phyloP scores from a whole-genome alignment of 1,140 invertebrate genomes.

The Conus ventricosus region DNA sequence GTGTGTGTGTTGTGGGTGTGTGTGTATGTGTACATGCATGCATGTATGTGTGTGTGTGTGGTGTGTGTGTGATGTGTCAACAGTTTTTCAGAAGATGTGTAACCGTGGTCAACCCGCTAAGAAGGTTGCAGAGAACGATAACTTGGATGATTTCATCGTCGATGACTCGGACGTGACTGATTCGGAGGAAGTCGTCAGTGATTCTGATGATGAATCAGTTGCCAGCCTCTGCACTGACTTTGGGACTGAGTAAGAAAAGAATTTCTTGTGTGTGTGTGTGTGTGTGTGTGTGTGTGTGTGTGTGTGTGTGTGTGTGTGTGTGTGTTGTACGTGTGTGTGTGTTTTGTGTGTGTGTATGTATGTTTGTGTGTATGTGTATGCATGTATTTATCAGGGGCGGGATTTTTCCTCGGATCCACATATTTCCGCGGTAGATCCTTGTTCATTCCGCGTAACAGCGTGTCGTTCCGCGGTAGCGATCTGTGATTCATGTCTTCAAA shows the following conservation, averaged over 20 bases:
- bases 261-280: not conserved
- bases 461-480: no score
- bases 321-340: no score
- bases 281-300: conserved; percentile 1
- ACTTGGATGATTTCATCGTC: conserved; percentile 49
- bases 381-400: no score
- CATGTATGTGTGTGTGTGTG: not conserved
- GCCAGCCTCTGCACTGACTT: not conserved
- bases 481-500: no score
- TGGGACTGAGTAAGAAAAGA: not conserved
- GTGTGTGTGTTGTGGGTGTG: no score
- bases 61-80: not conserved
- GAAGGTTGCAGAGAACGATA: conserved; percentile 19
- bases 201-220: not conserved
- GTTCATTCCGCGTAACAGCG: no score
- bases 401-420: no score
- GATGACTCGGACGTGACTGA: conserved; percentile 41
- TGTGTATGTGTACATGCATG: no score
- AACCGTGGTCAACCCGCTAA: not conserved
- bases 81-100: conserved; percentile 29
- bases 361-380: no score
- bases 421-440: no score
- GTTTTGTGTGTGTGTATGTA: no score
- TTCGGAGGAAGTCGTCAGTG: conserved; percentile 26
- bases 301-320: not conserved